Evolutionary conservation across 2,797 vertebrate species (phyloP).

Genomic region (Eidolon dupreanum): DNA sequence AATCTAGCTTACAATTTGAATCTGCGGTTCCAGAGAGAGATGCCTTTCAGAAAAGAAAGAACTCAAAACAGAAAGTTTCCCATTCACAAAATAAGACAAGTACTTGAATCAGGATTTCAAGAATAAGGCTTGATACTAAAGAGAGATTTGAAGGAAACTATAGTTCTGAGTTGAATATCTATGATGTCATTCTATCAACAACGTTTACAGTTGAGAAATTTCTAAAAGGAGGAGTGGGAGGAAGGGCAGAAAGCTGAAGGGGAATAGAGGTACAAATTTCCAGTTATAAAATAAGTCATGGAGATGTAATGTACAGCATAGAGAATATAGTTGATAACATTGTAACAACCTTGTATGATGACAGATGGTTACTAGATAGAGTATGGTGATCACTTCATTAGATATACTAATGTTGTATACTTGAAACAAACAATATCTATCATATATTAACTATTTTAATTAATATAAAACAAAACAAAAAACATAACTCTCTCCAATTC

Average conservation of each 20-base stretch:
- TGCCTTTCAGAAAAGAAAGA: background rate
- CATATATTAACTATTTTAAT: background rate
- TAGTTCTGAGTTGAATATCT: background rate
- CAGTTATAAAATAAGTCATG: background rate
- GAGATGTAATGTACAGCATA: background rate
- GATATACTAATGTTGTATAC: background rate
- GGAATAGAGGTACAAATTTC: background rate
- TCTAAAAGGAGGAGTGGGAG: background rate
- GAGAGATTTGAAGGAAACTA: background rate
- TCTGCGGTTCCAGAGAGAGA: background rate
- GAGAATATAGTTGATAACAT: background rate
- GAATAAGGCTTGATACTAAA: background rate
- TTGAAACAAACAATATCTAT: background rate
- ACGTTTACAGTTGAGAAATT: background rate
- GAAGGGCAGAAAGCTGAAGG: background rate
- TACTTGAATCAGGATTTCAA: slow-evolving; percentile 5
- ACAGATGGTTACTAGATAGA: background rate
- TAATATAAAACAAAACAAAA: background rate
- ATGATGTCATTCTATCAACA: background rate
- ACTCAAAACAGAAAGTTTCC: background rate
- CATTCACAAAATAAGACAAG: background rate
- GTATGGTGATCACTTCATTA: background rate
- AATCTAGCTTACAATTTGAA: background rate
- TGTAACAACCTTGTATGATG: background rate
- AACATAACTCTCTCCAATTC: background rate